A percentile compares a stretch with the other conserved stretches of the same genome.
These are phyloP conservation scores for Panzeria rudis DNA, from an alignment of 2,888 invertebrate species.

Conservation along the genomic window DNA sequence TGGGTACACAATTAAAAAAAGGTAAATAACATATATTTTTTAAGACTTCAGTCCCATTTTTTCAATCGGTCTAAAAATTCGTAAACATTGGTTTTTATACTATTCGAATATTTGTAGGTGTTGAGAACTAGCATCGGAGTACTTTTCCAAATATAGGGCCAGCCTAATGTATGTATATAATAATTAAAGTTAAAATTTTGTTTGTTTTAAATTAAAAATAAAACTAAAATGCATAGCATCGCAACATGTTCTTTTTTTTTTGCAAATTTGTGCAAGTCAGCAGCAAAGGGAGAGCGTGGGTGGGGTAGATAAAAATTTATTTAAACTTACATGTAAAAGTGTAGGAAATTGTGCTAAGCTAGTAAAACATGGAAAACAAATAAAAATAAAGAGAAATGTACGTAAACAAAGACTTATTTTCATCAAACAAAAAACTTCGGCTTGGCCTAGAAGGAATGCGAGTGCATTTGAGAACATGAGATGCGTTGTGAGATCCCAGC, in stretches of 20 bases:
- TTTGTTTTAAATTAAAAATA: constrained; percentile 63
- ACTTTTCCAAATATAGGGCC: too few species aligned
- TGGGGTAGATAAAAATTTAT: background rate
- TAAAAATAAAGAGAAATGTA: background rate
- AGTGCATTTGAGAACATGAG: background rate
- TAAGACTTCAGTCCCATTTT: too few species aligned
- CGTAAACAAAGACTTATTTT: constrained; percentile 9
- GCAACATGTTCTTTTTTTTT: constrained; percentile 27
- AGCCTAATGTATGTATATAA: too few species aligned
- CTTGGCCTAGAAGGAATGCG: background rate
- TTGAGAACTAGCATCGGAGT: too few species aligned
- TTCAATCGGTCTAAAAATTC: too few species aligned
- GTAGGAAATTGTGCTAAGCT: background rate
- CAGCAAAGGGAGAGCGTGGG: background rate
- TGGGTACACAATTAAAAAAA: too few species aligned
- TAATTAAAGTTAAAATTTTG: constrained; percentile 55
- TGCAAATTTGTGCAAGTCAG: background rate
- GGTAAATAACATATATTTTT: too few species aligned
- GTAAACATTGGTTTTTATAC: too few species aligned
- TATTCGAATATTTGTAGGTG: too few species aligned
- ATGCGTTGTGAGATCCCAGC: background rate
- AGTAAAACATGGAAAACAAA: background rate
- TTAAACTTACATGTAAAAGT: background rate
- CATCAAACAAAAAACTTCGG: background rate
- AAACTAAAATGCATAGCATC: constrained; percentile 12